Conservation (phyloP, 2,888 invertebrate genomes). For the Amiota minor region DNA sequence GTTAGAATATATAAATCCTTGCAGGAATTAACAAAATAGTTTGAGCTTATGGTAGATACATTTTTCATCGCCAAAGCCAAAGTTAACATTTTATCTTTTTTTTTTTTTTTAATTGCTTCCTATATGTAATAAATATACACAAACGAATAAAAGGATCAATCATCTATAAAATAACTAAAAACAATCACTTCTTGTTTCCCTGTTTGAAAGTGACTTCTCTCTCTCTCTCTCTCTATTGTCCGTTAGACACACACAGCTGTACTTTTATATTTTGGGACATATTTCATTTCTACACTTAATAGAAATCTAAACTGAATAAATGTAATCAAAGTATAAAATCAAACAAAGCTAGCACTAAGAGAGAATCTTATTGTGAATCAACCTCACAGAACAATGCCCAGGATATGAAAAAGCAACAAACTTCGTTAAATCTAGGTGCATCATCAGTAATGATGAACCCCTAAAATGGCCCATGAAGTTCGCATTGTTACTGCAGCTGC, state of each 20-base stretch:
- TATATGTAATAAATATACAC: too few species aligned
- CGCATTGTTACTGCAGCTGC: constrained; percentile 20
- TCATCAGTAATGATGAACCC: constrained; percentile 43
- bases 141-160: too few species aligned
- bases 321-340: constrained; percentile 49
- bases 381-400: constrained; percentile 39
- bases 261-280: constrained; percentile 44
- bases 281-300: constrained; percentile 35
- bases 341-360: constrained; percentile 40
- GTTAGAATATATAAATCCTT: too few species aligned
- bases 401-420: constrained; percentile 11
- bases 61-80: too few species aligned
- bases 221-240: not conserved
- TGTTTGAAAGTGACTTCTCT: not conserved
- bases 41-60: too few species aligned
- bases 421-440: constrained; percentile 51
- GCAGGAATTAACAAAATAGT: too few species aligned
- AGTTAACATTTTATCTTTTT: too few species aligned
- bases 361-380: constrained; percentile 51
- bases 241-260: constrained; percentile 38
- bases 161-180: too few species aligned
- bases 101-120: too few species aligned
- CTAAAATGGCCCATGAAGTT: constrained; percentile 23
- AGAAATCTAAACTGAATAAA: constrained; percentile 28
- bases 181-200: too few species aligned